Base-by-base conservation (phyloP, 2,888 invertebrate genomes). In the Pristionchus fissidentatus region DNA sequence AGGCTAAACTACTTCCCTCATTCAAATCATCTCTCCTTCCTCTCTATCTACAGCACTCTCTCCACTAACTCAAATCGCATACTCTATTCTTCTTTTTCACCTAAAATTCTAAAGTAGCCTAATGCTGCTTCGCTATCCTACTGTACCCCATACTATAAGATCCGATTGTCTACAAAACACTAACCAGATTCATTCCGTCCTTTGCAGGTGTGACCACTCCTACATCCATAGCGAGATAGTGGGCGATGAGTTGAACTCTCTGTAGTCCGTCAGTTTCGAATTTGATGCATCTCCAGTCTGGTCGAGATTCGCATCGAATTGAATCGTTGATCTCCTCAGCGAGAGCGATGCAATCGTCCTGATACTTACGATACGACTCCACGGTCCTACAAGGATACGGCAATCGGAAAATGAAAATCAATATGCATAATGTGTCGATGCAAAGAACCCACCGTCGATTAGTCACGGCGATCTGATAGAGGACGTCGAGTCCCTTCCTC, bases 151-250 rank as follows among this genome's bases (percentile, higher is more conserved):
- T n/a, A n/a, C 62, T 62, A 32, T 32, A 19, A 62, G 7, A 5
- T 32, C 10, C 10, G 55, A 55, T 19, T n/a, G n/a, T n/a, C n/a
- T n/a, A 62, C 4, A 75, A 29, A 49, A 52, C 15, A 1, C 81
- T 13, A 3, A 83, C 91, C 80, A 91, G 84, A 75, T 90, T 91
- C 90, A 90, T 91, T 77, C 90, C 90, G 62, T 89, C 89, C 81
- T 89, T 90, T n/a, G 87, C 84, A 10, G 91, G 91, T 1, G 91
- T 90, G 7, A 91, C 90, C 0, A 91, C 90, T 35, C 91, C 91
- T 73, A 91, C 87, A 83, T 91, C 91, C 90, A 90, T 90, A 0
- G 91, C 91, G 57, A 91, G 85, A 75, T 90, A 91, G 55, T 89
- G 91, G 26, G 89, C 89, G 43, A 90, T 87, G 22, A 91, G 83